phyloP scores from a whole-genome alignment of 1,140 invertebrate species.

The Drosophila malerkotliana region DNA sequence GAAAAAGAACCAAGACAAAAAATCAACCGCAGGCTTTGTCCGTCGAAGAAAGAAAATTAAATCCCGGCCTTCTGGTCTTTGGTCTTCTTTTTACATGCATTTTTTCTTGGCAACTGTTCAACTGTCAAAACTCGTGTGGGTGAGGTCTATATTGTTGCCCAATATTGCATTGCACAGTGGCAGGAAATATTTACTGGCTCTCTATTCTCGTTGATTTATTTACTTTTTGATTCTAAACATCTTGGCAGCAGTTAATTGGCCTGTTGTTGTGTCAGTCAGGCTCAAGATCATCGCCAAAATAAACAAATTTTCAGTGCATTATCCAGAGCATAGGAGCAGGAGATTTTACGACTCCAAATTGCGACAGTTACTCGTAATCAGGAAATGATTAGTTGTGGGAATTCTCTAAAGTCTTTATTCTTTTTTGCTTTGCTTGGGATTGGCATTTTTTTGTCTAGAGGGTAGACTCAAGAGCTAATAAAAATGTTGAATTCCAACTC shows the following conservation, averaged over 20 bases:
- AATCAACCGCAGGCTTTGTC: conserved; percentile 76
- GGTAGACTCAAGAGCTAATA: conserved; percentile 4
- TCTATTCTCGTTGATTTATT: conserved; percentile 62
- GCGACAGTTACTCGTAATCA: conserved; percentile 73
- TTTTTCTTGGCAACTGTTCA: conserved; percentile 30
- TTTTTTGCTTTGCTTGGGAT: neutral
- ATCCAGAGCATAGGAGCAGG: neutral
- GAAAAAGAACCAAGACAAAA: conserved; percentile 61
- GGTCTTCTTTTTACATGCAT: conserved; percentile 2
- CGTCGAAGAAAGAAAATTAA: conserved; percentile 33
- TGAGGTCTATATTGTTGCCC: conserved; percentile 43
- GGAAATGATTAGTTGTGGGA: conserved; percentile 60
- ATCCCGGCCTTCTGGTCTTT: conserved; percentile 28
- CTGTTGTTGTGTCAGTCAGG: conserved; percentile 60
- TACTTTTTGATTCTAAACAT: conserved; percentile 71
- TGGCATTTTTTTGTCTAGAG: neutral
- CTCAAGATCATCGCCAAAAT: conserved; percentile 49
- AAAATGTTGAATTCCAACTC: conserved; percentile 52
- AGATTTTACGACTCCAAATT: conserved; percentile 28
- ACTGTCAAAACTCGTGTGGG: conserved; percentile 72
- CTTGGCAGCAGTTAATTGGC: conserved; percentile 74
- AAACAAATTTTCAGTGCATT: conserved; percentile 65
- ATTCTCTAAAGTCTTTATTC: conserved; percentile 4
- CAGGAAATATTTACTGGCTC: conserved; percentile 70
- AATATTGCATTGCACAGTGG: conserved; percentile 47